Base-by-base conservation (phyloP, 2,797 vertebrate genomes). In the Oryzias dopingdopingensis region DNA sequence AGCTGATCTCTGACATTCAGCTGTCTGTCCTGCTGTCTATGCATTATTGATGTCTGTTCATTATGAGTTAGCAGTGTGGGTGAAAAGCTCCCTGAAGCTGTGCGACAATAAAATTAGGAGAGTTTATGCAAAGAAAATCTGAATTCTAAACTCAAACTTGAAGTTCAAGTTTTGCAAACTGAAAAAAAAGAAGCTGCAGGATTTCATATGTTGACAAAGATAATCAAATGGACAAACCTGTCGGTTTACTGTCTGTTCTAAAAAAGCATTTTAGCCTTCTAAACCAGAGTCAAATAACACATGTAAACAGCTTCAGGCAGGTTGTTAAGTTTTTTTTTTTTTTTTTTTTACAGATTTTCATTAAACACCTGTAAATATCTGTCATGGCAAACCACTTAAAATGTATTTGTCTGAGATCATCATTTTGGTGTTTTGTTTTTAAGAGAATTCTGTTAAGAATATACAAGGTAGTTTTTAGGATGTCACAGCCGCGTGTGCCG, bases 221-320 rank as follows among this genome's bases (percentile, higher is more conserved):
- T 18, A 54, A 60, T 57, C 16, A 47, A 18, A 14, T 63, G 13
- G 46, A 32, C 42, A 42, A 72, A 77, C 76, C 67, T 42, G 77
- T 47, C 16, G 22, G 67, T 65, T 70, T 42, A 61, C 53, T 56
- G 51, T 48, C 22, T n/a, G 17, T 66, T 47, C 68, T 78, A 63
- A 65, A 22, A 80, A 62, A 52, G 51, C 49, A 61, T 23, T 15
- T 37, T 23, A 63, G 46, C 59, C 14, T 24, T 32, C 57, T 41
- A 42, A 48, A 56, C 40, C 56, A 57, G 48, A 14, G 12, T 63
- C 56, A 72, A 57, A 70, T 71, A 47, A 63, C 46, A 17, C 17
- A 57, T 62, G 71, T 62, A 79, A 84, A 76, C 67, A 72, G 16
- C 54, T 59, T 23, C n/a, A 14, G 42, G 49, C 10, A 44, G 15